A percentile compares a stretch with the other conserved stretches of the same genome.
Conservation (phyloP, 2,797 vertebrate species). For the Choloepus didactylus region DNA sequence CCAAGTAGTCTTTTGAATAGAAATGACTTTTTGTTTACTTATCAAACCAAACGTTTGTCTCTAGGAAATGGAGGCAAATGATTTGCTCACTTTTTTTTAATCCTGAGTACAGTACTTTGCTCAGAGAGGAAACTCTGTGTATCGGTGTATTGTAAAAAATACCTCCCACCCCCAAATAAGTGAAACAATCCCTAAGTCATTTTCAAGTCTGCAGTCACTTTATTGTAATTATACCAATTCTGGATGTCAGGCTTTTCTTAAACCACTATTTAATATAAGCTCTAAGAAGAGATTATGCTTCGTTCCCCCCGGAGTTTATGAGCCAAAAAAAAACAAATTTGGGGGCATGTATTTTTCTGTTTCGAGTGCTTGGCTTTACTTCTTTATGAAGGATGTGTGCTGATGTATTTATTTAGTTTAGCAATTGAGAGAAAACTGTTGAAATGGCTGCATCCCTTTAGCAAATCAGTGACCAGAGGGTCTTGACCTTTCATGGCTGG, state of each 20-base stretch:
- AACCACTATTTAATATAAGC: not conserved
- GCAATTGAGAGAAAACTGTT: not conserved
- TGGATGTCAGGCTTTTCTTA: not conserved
- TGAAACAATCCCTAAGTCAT: conserved; percentile 1
- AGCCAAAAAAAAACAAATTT: not conserved
- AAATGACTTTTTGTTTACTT: conserved; percentile 76
- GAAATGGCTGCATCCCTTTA: not conserved
- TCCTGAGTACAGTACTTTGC: conserved; percentile 52
- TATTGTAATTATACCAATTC: not conserved
- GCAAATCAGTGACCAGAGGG: not conserved
- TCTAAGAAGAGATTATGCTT: not conserved
- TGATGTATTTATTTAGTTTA: not conserved
- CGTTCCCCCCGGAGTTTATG: not conserved
- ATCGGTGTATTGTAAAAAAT: not conserved
- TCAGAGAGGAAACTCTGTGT: conserved; percentile 1
- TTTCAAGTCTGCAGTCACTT: not conserved
- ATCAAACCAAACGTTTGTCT: conserved; percentile 57
- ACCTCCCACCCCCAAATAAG: too few relatives aligned
- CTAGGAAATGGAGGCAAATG: conserved; percentile 57
- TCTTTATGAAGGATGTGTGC: not conserved
- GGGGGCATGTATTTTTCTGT: not conserved
- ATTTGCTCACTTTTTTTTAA: conserved; percentile 69
- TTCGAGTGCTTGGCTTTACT: not conserved
- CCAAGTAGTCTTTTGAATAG: conserved; percentile 77
- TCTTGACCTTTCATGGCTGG: not conserved